phyloP scores from a whole-genome alignment of 2,797 vertebrate species.

The Falco rusticolus region DNA sequence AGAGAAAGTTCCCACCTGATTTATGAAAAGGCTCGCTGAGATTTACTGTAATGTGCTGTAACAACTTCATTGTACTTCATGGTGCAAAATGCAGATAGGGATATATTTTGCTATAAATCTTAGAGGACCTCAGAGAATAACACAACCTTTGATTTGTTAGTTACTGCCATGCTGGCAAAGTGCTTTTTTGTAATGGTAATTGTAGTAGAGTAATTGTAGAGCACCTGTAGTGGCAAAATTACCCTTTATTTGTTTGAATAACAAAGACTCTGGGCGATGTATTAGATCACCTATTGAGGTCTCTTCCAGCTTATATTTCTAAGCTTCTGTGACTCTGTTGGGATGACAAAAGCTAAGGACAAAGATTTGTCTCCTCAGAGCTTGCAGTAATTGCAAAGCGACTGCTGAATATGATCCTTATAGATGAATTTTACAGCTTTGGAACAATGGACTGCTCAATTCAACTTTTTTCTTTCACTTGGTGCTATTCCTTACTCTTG shows the following conservation, averaged over 20 bases:
- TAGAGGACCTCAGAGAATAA: background rate
- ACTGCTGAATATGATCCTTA: background rate
- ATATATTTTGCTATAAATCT: constrained; percentile 31
- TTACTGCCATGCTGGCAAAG: background rate
- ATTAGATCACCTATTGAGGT: background rate
- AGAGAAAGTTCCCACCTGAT: background rate
- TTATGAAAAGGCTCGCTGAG: background rate
- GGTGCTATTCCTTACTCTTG: background rate
- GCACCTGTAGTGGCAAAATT: constrained; percentile 23
- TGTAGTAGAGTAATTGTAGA: background rate
- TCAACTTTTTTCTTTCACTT: background rate
- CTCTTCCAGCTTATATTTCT: constrained; percentile 20
- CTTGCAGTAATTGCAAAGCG: constrained; percentile 10
- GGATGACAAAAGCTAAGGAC: background rate
- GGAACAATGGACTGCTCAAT: background rate
- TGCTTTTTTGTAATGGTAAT: background rate
- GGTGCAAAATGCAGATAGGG: background rate
- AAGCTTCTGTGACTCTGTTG: background rate
- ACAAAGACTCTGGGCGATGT: background rate
- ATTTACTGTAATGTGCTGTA: background rate
- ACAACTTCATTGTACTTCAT: background rate
- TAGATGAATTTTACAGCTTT: constrained; percentile 16
- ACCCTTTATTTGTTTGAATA: constrained; percentile 23
- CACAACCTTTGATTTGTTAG: constrained; percentile 5
- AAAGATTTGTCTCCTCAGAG: constrained; percentile 17